Evolutionary conservation across 2,888 invertebrate genomes (phyloP).

Genomic region (Patella caerulea): DNA sequence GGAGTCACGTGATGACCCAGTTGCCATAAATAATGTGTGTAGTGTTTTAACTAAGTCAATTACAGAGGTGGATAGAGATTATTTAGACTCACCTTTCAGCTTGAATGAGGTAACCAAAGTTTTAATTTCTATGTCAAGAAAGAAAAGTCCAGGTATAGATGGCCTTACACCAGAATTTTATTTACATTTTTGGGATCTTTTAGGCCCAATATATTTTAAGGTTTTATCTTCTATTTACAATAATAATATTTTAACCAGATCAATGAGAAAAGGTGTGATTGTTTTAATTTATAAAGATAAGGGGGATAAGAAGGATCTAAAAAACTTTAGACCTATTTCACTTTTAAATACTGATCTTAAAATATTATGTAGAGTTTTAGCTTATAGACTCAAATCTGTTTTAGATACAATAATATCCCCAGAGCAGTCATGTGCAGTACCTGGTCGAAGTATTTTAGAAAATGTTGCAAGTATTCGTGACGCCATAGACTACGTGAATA

Average conservation of each 20-base stretch:
- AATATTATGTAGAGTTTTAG: constrained; percentile 40
- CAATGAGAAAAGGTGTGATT: constrained; percentile 17
- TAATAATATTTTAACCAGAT: constrained; percentile 21
- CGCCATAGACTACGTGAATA: constrained; percentile 37
- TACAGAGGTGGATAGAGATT: too few relatives aligned
- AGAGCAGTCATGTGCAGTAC: constrained; percentile 45
- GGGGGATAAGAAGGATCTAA: constrained; percentile 28
- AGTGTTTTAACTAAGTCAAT: too few relatives aligned
- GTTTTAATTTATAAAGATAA: constrained; percentile 42
- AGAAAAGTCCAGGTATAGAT: too few relatives aligned
- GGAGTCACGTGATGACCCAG: too few relatives aligned
- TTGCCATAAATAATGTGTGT: too few relatives aligned
- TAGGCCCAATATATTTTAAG: too few relatives aligned
- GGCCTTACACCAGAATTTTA: too few relatives aligned
- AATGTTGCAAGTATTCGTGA: constrained; percentile 40
- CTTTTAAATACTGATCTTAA: constrained; percentile 43
- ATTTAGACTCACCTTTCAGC: too few relatives aligned
- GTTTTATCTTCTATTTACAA: too few relatives aligned
- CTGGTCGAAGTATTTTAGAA: constrained; percentile 43
- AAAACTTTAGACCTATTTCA: constrained; percentile 45
- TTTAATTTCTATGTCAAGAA: too few relatives aligned
- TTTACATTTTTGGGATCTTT: too few relatives aligned
- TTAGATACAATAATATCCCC: constrained; percentile 32
- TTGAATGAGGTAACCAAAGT: too few relatives aligned
- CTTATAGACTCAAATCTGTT: constrained; percentile 34